Evolutionary conservation across 2,888 invertebrate species (phyloP).

Genomic region (Barypeithes pellucidus): DNA sequence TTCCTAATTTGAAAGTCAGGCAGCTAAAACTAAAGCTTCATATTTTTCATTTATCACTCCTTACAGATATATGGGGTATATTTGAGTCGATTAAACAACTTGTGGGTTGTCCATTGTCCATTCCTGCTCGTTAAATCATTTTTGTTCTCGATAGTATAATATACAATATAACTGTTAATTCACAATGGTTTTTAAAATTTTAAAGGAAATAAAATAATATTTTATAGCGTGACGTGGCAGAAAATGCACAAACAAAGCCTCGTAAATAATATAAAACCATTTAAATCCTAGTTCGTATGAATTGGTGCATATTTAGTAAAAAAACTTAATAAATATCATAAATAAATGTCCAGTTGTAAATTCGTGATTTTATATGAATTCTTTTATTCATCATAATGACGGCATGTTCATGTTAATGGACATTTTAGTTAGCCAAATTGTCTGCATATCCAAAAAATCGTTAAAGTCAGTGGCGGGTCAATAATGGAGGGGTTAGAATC

Average conservation of each 20-base stretch:
- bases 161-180: too few relatives aligned
- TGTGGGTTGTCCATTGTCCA: too few relatives aligned
- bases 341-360: neutral
- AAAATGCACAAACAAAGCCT: constrained; percentile 9
- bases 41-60: too few relatives aligned
- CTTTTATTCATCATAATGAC: neutral
- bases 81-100: too few relatives aligned
- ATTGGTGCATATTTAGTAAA: constrained; percentile 2
- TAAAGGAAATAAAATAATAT: neutral
- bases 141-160: too few relatives aligned
- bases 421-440: neutral
- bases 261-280: constrained; percentile 13
- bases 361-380: neutral
- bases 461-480: too few relatives aligned
- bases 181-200: neutral
- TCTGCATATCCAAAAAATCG: neutral
- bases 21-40: too few relatives aligned
- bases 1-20: too few relatives aligned
- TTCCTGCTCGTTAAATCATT: too few relatives aligned
- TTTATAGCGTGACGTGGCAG: constrained; percentile 4
- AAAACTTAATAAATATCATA: neutral
- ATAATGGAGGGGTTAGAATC: too few relatives aligned
- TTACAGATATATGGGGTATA: too few relatives aligned
- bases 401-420: neutral
- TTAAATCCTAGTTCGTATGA: neutral